Evolutionary conservation across 2,797 vertebrate species (phyloP), one percentile per base, ranked within the genome.

Genomic region (Nannoperca australis): DNA sequence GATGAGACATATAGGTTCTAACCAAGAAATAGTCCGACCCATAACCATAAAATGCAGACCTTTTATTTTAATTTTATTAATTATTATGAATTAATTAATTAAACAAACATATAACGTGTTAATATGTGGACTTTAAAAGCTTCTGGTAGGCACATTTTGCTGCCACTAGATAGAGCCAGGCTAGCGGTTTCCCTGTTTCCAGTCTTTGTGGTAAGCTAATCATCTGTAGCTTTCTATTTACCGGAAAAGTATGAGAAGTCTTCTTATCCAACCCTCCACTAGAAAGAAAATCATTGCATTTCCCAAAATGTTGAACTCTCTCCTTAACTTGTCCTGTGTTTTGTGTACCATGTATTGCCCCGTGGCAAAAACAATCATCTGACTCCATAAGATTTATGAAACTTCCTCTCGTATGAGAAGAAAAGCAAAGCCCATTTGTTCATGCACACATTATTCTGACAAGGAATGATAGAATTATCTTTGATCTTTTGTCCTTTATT

Each of bases 381-480:
- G 22, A 70, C 27, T 50, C 24, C 34, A 4, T 27, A 63, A 70
- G 36, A 58, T 67, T 70, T 11, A 32, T n/a, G 5, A 62, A 66
- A 62, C 61, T 5, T 24, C 63, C 36, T 13, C 47, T 75, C 0
- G 0, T 36, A 34, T 49, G 75, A 71, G 36, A 60, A 58, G 47
- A 22, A 59, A 38, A 62, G 20, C 12, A 0, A 54, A 54, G 20
- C 47, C 24, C 0, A 45, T 70, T 84, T 84, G 67, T 85, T 86
- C 61, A 51, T 80, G 61, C 18, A 34, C 56, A 62, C 50, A 54
- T 61, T 73, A 55, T 47, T 77, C 54, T 82, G 75, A 36, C 36
- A 65, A 80, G 53, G 76, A 84, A 88, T 63, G 15, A 74, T 71
- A 73, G 58, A 63, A 71, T 73, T 40, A 38, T 15, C 58, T 77